These are phyloP conservation scores for Leptopilina drosophilae DNA, from an alignment of 2,888 invertebrate species.

Conservation along the genomic window DNA sequence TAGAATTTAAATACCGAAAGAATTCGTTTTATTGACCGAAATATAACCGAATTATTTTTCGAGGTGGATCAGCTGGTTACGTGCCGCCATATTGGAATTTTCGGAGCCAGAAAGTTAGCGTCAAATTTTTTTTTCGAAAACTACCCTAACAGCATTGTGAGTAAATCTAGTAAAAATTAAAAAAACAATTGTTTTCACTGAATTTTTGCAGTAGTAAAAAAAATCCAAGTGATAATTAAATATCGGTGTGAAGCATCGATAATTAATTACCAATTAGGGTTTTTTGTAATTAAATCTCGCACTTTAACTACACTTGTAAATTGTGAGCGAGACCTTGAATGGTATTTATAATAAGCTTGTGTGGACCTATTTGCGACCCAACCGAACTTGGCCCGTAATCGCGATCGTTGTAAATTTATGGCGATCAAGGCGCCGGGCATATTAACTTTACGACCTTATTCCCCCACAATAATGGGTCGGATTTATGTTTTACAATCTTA, in stretches of 20 bases:
- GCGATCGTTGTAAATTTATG: slow-evolving; percentile 44
- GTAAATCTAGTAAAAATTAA: too few relatives aligned
- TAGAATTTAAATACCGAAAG: too few relatives aligned
- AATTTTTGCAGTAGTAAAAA: too few relatives aligned
- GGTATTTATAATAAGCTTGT: slow-evolving; percentile 12
- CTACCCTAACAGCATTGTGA: too few relatives aligned
- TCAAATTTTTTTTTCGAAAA: too few relatives aligned
- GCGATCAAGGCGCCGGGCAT: slow-evolving; percentile 49
- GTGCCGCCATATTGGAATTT: too few relatives aligned
- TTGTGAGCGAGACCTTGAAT: slow-evolving; percentile 38
- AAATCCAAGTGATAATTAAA: not conserved
- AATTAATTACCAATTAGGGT: slow-evolving; percentile 57
- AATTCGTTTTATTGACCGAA: too few relatives aligned
- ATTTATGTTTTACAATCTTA: not conserved
- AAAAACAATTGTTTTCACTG: too few relatives aligned
- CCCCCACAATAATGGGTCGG: slow-evolving; percentile 11
- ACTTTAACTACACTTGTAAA: slow-evolving; percentile 28
- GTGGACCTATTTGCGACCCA: slow-evolving; percentile 40
- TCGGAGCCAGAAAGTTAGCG: too few relatives aligned
- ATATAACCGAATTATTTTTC: too few relatives aligned
- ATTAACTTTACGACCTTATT: slow-evolving; percentile 42
- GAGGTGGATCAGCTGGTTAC: too few relatives aligned
- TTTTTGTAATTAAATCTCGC: slow-evolving; percentile 54
- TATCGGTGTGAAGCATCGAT: slow-evolving; percentile 59
- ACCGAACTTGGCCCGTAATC: slow-evolving; percentile 54